Base-by-base conservation (phyloP, 2,888 invertebrate genomes). In the Ischnura elegans region DNA sequence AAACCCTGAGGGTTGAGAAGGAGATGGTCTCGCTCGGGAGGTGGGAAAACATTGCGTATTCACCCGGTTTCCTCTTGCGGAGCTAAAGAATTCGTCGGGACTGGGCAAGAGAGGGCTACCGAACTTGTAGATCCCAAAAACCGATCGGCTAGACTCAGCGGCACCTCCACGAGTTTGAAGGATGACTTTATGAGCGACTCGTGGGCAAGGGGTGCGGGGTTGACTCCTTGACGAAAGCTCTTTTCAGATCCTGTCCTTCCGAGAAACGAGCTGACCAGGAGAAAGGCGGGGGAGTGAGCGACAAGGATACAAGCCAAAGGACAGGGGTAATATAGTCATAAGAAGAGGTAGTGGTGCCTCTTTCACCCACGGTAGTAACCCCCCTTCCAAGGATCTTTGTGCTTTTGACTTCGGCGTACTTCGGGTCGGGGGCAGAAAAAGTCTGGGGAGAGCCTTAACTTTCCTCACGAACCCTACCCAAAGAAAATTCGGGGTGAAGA, bases 161-260 rank as follows among this genome's bases (percentile, higher is more conserved):
- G 66, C 90, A 36, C 45, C 90, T 13, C 43, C n/a, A n/a, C n/a
- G n/a, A 2, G 42, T 21, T 55, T 90, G 90, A 90, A 90, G 43
- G 61, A 90, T 66, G 90, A 61, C 90, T 90, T 90, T 90, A 90
- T 90, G 90, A 90, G 45, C 43, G 86, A 46, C n/a, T 45, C 36
- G 76, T 36, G 76, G 66, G 2, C 36, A 36, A 29, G 76, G 76
- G 76, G 16, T 6, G n/a, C 0, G 29, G 76, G 36, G n/a, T 10
- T 29, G 76, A 10, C 13, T 25, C 36, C 36, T 76, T 36, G 36
- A 21, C 61, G 61, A 36, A 2, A 36, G 76, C 16, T 36, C 76
- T 36, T 76, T 76, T 61, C 3, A 76, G 29, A 0, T 1, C 36
- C 36, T 16, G 76, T 36, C 76, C 36, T 76, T 76, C 76, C 76